Conservation (phyloP, 2,797 vertebrate genomes). For the Neoniphon sammara region DNA sequence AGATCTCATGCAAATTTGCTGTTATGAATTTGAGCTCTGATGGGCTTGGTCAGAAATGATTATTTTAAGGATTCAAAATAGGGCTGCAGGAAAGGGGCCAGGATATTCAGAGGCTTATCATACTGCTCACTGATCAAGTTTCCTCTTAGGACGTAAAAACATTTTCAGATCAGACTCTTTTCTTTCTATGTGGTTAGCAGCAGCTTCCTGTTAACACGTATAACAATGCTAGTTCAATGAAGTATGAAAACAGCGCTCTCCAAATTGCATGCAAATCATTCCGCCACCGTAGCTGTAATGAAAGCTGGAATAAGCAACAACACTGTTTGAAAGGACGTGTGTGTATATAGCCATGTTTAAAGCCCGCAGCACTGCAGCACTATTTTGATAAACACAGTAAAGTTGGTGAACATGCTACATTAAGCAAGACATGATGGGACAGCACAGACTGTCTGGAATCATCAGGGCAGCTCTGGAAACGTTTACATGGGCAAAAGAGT, state of each 20-base stretch:
- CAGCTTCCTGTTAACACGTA: slow-evolving; percentile 41
- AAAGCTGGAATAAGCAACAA: no score
- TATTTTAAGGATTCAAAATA: slow-evolving; percentile 62
- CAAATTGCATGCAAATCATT: no score
- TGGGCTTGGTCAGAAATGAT: slow-evolving; percentile 55
- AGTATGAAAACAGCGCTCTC: no score
- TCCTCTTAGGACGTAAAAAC: slow-evolving; percentile 51
- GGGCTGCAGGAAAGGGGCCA: slow-evolving; percentile 50
- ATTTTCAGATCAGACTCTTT: slow-evolving; percentile 54
- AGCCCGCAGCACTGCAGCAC: neutral
- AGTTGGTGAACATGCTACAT: slow-evolving; percentile 7
- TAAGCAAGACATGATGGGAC: slow-evolving; percentile 15
- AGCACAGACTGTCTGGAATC: slow-evolving; percentile 17
- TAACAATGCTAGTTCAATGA: no score
- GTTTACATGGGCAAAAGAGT: slow-evolving; percentile 46
- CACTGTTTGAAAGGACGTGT: no score
- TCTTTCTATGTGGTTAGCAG: slow-evolving; percentile 27
- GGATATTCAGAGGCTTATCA: slow-evolving; percentile 58
- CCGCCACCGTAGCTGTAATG: no score
- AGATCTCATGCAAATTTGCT: slow-evolving; percentile 62
- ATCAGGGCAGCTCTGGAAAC: slow-evolving; percentile 55
- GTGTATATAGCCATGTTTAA: no score
- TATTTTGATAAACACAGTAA: slow-evolving; percentile 7
- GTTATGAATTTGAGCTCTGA: slow-evolving; percentile 57
- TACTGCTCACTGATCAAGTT: slow-evolving; percentile 53